Base-by-base conservation (phyloP, 2,888 invertebrate genomes). In the Heliconius aoede region DNA sequence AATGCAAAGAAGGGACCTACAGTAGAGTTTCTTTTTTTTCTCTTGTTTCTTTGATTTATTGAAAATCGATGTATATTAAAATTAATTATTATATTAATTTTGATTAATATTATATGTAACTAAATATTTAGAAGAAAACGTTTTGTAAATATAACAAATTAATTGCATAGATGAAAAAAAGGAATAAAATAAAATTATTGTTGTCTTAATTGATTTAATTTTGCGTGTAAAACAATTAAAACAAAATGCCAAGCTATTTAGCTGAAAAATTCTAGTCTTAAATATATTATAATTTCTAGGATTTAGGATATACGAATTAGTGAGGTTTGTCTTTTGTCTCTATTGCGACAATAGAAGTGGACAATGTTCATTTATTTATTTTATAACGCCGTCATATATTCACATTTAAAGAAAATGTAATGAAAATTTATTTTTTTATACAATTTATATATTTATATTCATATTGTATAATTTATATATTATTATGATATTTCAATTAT, bases 1-100 rank as follows among this genome's bases (percentile, higher is more conserved):
- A 69, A 65, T 69, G 80, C 51, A 82, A 82, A 82, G 80, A 86
- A 89, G 89, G 89, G 89, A 89, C 89, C 89, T 87, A 86, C 82
- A 82, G 78, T 85, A 82, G 86, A 83, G 79, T 82, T 83, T 84
- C 82, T 79, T 76, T 80, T 79, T 76, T 80, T 78, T 67, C 81
- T 58, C 11, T n/a, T n/a, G n/a, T n/a, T n/a, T 68, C 81, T 58
- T 40, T 76, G 7, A 68, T 11, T 21, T 68, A 64, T n/a, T 21
- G 1, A 64, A 64, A 40, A 15, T 36, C 36, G 13, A 24, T 7
- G 36, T 40, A 13, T 15, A 65, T 36, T 65, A 65, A 65, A 65
- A 15, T 64, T 64, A 9, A 62, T 62, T 30, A 21, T 64, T n/a
- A 62, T 0, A 11, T 32, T 62, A 62, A n/a, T 28, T 30, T 62